phyloP scores from a whole-genome alignment of 2,113 vertebrate species.

The Irena cyanogastra region DNA sequence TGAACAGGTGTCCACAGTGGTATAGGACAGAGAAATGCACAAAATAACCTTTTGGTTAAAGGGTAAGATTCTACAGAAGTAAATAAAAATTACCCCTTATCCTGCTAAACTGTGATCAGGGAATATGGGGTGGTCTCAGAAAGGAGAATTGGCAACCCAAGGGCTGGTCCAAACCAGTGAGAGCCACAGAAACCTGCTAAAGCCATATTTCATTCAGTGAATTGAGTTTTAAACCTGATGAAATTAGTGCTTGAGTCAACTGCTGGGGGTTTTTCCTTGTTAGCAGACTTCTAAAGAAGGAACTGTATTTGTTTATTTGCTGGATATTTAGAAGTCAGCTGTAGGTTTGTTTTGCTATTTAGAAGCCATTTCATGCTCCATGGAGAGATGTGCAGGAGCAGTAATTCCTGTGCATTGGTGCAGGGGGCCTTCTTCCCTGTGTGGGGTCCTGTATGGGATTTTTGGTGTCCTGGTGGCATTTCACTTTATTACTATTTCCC shows the following conservation, averaged over 20 bases:
- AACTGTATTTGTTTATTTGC: not conserved
- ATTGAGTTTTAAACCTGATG: not conserved
- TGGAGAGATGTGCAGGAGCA: not conserved
- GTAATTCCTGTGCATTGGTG: not conserved
- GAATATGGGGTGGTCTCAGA: not conserved
- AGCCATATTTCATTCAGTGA: not conserved
- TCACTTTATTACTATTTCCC: not conserved
- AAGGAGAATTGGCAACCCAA: not conserved
- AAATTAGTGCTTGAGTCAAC: not conserved
- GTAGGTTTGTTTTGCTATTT: not conserved
- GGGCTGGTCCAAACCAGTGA: not conserved
- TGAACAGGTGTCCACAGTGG: not conserved
- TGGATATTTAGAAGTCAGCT: not conserved
- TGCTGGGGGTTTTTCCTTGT: not conserved
- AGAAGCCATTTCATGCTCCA: not conserved
- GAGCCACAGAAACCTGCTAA: not conserved
- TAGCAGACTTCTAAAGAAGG: not conserved
- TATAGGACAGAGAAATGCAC: not conserved
- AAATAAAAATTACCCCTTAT: not conserved
- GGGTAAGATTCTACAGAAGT: not conserved
- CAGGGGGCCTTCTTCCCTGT: not conserved
- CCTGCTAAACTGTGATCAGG: not conserved
- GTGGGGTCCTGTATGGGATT: accelerated
- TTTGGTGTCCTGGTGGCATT: not conserved
- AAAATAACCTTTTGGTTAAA: not conserved